Conservation (phyloP, 2,113 vertebrate species). For the Murina feae region DNA sequence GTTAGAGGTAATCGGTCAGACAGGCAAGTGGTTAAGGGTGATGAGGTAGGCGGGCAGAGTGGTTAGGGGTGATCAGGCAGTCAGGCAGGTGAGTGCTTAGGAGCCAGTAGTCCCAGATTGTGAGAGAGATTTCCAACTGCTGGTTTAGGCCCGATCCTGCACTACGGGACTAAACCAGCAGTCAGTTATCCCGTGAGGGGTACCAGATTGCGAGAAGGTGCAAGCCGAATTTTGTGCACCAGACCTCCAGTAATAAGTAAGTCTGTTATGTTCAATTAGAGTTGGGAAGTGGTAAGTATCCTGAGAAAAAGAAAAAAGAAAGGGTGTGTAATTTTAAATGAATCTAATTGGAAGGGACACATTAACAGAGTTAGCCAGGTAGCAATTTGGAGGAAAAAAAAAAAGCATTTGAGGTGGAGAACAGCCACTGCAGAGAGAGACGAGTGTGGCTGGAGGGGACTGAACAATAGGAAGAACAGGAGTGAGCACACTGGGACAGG, state of each 20-base stretch:
- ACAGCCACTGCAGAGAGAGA: neutral
- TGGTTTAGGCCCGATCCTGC: too few relatives aligned
- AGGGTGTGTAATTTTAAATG: neutral
- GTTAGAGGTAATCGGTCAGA: too few relatives aligned
- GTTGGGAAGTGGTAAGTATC: neutral
- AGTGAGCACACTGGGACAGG: neutral
- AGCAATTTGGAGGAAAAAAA: neutral
- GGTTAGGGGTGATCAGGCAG: too few relatives aligned
- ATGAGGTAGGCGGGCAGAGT: too few relatives aligned
- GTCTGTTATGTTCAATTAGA: neutral
- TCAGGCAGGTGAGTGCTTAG: too few relatives aligned
- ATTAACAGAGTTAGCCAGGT: neutral
- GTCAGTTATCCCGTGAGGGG: too few relatives aligned
- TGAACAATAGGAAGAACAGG: neutral
- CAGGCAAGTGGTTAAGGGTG: too few relatives aligned
- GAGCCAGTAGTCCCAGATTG: too few relatives aligned
- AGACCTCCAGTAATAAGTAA: neutral
- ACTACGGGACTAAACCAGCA: too few relatives aligned
- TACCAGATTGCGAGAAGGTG: too few relatives aligned
- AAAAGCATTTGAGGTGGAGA: neutral
- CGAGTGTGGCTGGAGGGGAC: neutral
- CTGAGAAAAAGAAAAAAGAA: neutral
- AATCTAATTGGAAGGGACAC: neutral
- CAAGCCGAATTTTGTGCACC: too few relatives aligned
- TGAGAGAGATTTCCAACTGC: too few relatives aligned